Evolutionary conservation across 2,888 invertebrate genomes (phyloP), one percentile per base, ranked within the genome.

Genomic region (Ormyrus thymus): DNA sequence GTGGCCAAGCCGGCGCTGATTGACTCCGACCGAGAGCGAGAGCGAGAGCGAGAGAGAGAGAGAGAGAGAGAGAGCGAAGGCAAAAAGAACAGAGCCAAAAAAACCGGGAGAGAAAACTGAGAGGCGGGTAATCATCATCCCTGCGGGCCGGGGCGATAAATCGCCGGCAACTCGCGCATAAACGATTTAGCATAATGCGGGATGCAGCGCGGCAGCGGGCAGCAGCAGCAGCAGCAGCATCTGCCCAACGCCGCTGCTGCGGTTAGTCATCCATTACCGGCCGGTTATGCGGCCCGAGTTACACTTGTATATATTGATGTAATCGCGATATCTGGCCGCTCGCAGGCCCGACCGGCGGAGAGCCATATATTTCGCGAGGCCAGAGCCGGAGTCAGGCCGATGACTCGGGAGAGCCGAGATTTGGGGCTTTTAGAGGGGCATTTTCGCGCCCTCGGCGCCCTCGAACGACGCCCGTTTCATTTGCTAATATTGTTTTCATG

Each of bases 161-260:
- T 74, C 74, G 74, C 58, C 46, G 11, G 45, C 15, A 58, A 65
- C 56, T 70, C 58, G 58, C 76, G 51, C 50, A 78, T 74, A 70
- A 80, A 82, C 81, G 80, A 78, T 82, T 82, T 73, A 79, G 66
- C 72, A 62, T 56, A 64, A 59, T 78, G 81, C 68, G 29, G 29
- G 29, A 29, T 29, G 29, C 29, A 29, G 4, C 29, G 29, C 29
- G 29, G 29, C 29, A 29, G 29, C 29, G 29, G 29, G 29, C 29
- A 29, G 29, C 29, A 29, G 29, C 29, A 1, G 29, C 29, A 1
- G 29, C 29, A 29, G 29, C 29, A 29, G 29, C 29, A 29, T 29
- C 29, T 29, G 29, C 29, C 29, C 29, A 4, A 29, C 53, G 68
- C 55, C 62, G 61, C 7, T 55, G 51, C 64, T 73, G 73, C 56